A percentile compares a stretch with the other conserved stretches of the same genome.
Conservation (phyloP, 2,888 invertebrate species). For the Pediacus dermestoides region DNA sequence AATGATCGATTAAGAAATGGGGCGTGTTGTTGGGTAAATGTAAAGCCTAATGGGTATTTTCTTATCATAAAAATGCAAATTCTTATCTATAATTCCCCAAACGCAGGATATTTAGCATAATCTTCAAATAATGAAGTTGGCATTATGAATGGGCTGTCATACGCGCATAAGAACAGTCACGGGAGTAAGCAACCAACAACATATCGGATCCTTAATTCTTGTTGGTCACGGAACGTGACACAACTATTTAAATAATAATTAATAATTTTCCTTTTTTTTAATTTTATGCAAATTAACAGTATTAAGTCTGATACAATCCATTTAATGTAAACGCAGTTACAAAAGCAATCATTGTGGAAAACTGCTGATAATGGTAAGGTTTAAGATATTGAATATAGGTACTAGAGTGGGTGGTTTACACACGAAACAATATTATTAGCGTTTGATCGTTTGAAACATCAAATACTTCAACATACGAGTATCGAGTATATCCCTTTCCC, state of each 20-base stretch:
- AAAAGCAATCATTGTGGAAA: no score
- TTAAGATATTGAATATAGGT: no score
- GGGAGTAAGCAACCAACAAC: conserved; percentile 20
- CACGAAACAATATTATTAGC: no score
- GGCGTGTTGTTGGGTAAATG: conserved; percentile 26
- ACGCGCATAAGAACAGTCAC: conserved; percentile 36
- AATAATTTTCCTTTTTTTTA: conserved; percentile 37
- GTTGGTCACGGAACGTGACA: conserved; percentile 38
- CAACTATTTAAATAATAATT: conserved; percentile 39
- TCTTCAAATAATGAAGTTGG: conserved; percentile 44
- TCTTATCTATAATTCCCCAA: conserved; percentile 40
- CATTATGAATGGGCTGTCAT: conserved; percentile 46
- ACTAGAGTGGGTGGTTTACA: no score
- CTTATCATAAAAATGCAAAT: conserved; percentile 45
- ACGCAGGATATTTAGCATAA: conserved; percentile 42
- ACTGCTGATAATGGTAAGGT: no score
- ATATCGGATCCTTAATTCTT: conserved; percentile 36
- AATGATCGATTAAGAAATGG: conserved; percentile 34
- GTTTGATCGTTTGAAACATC: no score
- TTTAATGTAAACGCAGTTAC: no score
- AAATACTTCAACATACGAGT: no score
- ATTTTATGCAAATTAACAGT: conserved; percentile 2
- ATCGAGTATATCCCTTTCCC: no score
- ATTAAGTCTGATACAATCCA: conserved; percentile 2
- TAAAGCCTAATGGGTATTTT: conserved; percentile 38